These are phyloP conservation scores for Temnothorax rugatulus DNA, from an alignment of 2,888 invertebrate species.

Conservation along the genomic window DNA sequence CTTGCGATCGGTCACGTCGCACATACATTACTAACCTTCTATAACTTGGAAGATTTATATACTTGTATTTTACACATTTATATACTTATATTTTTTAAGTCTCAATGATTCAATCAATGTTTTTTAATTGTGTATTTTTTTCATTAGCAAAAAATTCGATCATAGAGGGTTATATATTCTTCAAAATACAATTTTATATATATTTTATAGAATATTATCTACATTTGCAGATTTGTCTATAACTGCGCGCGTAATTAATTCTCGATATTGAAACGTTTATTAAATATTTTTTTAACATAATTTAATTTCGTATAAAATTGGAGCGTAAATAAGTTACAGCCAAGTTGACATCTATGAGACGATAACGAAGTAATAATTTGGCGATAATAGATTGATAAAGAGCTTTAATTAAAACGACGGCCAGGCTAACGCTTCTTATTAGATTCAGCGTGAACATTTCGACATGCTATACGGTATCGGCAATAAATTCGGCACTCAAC, in stretches of 20 bases:
- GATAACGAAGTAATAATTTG: background rate
- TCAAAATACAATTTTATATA: background rate
- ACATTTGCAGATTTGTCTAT: background rate
- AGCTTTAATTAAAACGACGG: background rate
- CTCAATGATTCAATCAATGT: background rate
- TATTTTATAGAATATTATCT: background rate
- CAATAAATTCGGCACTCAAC: slow-evolving; percentile 3
- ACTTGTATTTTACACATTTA: no score
- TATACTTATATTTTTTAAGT: background rate
- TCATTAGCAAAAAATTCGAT: background rate
- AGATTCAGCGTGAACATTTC: background rate
- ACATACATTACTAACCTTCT: background rate
- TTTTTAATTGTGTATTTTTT: background rate
- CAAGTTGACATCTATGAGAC: background rate
- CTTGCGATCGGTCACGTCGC: background rate
- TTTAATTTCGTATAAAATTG: background rate
- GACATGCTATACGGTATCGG: background rate
- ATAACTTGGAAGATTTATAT: background rate
- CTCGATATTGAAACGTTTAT: background rate
- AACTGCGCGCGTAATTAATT: background rate
- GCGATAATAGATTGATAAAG: background rate
- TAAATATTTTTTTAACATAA: background rate
- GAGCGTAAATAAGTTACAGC: background rate
- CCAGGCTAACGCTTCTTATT: background rate
- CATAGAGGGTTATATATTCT: background rate